Conservation (phyloP, 2,113 vertebrate genomes). For the Alligator mississippiensis region DNA sequence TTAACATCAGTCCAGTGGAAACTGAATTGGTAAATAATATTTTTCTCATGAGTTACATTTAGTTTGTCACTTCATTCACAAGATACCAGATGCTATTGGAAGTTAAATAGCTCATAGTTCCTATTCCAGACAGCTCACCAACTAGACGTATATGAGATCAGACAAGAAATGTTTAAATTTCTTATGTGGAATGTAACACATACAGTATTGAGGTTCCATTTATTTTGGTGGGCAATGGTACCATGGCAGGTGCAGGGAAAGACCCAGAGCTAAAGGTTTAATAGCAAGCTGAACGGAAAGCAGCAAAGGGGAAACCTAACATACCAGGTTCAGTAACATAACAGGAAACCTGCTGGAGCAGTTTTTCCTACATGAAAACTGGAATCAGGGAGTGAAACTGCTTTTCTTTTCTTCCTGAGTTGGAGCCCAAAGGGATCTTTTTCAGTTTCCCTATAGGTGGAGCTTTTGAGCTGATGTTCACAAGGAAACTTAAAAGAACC, state of each 20-base stretch:
- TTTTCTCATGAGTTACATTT: background rate
- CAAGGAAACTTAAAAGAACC: background rate
- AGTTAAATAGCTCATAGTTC: background rate
- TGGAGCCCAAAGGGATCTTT: slow-evolving; percentile 1
- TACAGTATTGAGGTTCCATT: background rate
- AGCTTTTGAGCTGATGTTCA: slow-evolving; percentile 47
- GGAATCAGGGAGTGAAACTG: background rate
- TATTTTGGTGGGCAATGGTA: background rate
- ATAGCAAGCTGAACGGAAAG: background rate
- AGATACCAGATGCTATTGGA: background rate
- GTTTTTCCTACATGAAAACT: background rate
- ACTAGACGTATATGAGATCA: background rate
- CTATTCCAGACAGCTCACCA: background rate
- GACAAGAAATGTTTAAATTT: background rate
- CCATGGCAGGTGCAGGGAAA: background rate
- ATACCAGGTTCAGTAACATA: accelerated
- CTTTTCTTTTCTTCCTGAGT: background rate
- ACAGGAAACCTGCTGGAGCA: background rate
- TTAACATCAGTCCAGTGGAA: background rate
- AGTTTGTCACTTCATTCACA: background rate
- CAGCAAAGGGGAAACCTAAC: background rate
- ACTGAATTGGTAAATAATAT: background rate
- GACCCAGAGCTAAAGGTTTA: accelerated
- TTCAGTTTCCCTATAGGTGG: slow-evolving; percentile 51
- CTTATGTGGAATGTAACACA: background rate